Evolutionary conservation across 2,888 invertebrate species (phyloP), one percentile per base, ranked within the genome.

Genomic region (Aphodius sticticus): DNA sequence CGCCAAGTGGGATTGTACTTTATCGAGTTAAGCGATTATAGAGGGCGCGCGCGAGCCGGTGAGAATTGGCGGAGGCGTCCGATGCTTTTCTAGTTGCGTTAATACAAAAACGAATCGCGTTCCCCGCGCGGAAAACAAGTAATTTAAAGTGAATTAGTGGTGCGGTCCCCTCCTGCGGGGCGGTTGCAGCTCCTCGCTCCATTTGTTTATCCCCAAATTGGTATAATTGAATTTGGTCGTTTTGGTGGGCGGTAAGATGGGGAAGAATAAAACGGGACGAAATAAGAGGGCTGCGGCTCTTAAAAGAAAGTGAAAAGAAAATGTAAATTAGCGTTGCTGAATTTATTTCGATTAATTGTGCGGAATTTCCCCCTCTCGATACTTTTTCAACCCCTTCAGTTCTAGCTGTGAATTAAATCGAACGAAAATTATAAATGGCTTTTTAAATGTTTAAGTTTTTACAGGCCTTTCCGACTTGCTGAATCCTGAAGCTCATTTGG

Each of bases 171-270:
- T 53, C 12, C 53, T 53, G 53, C 12, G 6, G 53, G 53, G 12
- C 53, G 53, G 53, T 53, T 53, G 53, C 53, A 53, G 53, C 9
- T 53, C 53, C 53, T 12, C 53, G 53, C 53, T 53, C 53, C 53
- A 53, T 53, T 53, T 53, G 53, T 53, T 53, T 53, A 53, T 53
- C 53, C 53, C 53, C 53, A 53, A 53, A 53, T 53, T 53, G 53
- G 53, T 53, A 5, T 53, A 53, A 53, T 53, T 53, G 53, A 53
- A 53, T 53, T 53, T 53, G 12, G 53, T 53, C 53, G 53, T 7
- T 53, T 53, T 12, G 53, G 53, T 53, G 53, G 53, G 53, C 53
- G 53, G 53, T 12, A 12, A 12, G 12, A 53, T 12, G 53, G 12
- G 12, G 53, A 12, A 53, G 53, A 12, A 53, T 9, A 26, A 26